A percentile compares a stretch with the other conserved stretches of the same genome.
Conservation (phyloP, 2,113 vertebrate species). For the Clupea harengus region DNA sequence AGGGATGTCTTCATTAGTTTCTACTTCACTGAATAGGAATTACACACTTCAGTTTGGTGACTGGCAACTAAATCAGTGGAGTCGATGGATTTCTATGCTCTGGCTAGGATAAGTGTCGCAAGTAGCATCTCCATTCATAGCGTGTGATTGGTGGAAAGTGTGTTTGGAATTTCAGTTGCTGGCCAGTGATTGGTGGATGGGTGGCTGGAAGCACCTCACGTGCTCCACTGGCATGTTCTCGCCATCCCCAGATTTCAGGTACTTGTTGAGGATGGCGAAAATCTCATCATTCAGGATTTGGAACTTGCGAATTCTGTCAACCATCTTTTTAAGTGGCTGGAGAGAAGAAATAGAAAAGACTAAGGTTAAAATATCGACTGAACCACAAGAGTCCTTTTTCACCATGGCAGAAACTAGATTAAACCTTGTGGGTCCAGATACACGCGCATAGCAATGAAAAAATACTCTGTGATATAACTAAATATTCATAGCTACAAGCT, state of each 20-base stretch:
- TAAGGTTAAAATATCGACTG: not conserved
- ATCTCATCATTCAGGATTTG: constrained; percentile 95
- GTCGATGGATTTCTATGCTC: not conserved
- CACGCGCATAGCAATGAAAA: not conserved
- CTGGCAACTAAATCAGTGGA: not conserved
- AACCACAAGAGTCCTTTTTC: not conserved
- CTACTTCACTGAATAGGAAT: constrained; percentile 11
- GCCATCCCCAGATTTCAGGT: constrained; percentile 91
- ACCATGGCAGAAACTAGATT: not conserved
- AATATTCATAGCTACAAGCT: not conserved
- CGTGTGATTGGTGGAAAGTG: not conserved
- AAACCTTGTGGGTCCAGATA: not conserved
- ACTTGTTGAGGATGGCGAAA: constrained; percentile 91
- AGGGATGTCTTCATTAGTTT: not conserved
- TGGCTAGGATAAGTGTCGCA: not conserved
- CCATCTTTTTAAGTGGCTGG: constrained; percentile 98
- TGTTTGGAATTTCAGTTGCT: constrained; percentile 76
- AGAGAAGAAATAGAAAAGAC: not conserved
- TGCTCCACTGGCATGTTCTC: constrained; percentile 95
- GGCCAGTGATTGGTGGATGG: constrained; percentile 96
- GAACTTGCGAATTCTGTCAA: constrained; percentile 95
- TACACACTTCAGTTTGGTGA: not conserved
- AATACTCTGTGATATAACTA: not conserved
- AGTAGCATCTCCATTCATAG: not conserved
- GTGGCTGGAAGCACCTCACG: constrained; percentile 96